These are phyloP conservation scores for Pseudochirops cupreus DNA, from an alignment of 2,797 vertebrate genomes.

Conservation along the genomic window DNA sequence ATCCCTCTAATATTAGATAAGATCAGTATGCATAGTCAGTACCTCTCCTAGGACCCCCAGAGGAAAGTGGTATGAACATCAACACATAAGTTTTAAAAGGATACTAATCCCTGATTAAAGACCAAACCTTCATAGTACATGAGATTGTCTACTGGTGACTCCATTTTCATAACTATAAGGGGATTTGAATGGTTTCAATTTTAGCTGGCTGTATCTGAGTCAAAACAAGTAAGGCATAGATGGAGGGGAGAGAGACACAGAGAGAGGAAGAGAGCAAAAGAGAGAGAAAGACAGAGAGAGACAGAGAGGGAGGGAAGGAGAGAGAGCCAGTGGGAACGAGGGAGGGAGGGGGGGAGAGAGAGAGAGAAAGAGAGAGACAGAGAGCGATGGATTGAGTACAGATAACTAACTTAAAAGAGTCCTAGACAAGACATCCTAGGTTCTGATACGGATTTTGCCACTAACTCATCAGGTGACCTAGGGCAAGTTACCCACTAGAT, in stretches of 20 bases:
- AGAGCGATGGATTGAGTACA: not conserved
- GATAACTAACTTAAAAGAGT: not conserved
- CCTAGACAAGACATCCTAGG: not conserved
- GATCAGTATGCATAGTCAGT: too few species aligned
- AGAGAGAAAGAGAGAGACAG: not conserved
- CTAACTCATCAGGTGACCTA: not conserved
- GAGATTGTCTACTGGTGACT: not conserved
- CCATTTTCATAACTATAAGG: not conserved
- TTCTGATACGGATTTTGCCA: not conserved
- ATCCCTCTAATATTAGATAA: not conserved
- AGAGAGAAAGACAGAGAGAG: too few species aligned
- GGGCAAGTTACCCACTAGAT: not conserved
- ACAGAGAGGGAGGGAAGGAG: too few species aligned
- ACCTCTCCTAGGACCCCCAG: not conserved
- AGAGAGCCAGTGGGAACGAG: too few species aligned
- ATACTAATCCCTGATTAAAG: not conserved
- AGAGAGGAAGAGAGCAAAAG: not conserved
- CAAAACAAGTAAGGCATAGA: not conserved
- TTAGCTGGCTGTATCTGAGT: not conserved
- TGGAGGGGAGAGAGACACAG: not conserved
- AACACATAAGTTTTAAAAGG: not conserved
- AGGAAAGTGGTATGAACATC: not conserved
- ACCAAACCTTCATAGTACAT: not conserved
- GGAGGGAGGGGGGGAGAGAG: not conserved
- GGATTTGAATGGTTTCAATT: not conserved